A percentile compares a stretch with the other conserved stretches of the same genome.
These are phyloP conservation scores for Drosophila repleta DNA, from an alignment of 1,140 invertebrate species.

Conservation along the genomic window DNA sequence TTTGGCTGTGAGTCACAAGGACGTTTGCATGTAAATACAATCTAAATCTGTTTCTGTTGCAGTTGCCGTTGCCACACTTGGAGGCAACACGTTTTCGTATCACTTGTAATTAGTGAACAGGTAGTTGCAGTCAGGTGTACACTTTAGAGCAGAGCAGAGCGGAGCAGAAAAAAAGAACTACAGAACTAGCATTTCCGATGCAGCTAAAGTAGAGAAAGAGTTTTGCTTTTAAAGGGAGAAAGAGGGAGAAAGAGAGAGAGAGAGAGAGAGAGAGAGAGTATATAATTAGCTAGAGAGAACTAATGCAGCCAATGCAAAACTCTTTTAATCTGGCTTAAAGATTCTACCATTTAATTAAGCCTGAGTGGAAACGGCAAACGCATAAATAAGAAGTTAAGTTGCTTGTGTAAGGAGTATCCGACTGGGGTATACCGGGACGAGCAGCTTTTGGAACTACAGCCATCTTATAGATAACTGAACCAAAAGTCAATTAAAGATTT, in stretches of 20 bases:
- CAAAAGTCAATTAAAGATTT: too few species aligned
- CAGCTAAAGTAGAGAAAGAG: background rate
- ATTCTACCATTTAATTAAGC: background rate
- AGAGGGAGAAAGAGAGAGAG: background rate
- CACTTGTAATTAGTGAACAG: constrained; percentile 65
- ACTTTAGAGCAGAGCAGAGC: background rate
- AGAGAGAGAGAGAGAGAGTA: background rate
- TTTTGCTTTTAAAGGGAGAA: too few species aligned
- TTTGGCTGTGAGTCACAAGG: constrained; percentile 62
- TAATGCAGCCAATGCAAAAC: too few species aligned
- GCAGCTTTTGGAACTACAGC: too few species aligned
- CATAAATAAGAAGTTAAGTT: background rate
- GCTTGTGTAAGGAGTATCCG: too few species aligned
- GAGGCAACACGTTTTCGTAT: constrained; percentile 42
- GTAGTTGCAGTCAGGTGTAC: constrained; percentile 11
- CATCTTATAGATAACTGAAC: too few species aligned
- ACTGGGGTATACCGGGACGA: too few species aligned
- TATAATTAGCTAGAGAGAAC: background rate
- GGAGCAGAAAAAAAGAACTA: background rate
- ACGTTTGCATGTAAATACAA: constrained; percentile 59
- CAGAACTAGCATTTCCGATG: background rate
- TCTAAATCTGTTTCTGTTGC: constrained; percentile 51
- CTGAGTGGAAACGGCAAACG: background rate
- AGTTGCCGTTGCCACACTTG: constrained; percentile 18
- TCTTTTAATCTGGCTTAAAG: background rate